Evolutionary conservation across 2,797 vertebrate genomes (phyloP), one percentile per base, ranked within the genome.

Genomic region (Yasuhikotakia modesta): DNA sequence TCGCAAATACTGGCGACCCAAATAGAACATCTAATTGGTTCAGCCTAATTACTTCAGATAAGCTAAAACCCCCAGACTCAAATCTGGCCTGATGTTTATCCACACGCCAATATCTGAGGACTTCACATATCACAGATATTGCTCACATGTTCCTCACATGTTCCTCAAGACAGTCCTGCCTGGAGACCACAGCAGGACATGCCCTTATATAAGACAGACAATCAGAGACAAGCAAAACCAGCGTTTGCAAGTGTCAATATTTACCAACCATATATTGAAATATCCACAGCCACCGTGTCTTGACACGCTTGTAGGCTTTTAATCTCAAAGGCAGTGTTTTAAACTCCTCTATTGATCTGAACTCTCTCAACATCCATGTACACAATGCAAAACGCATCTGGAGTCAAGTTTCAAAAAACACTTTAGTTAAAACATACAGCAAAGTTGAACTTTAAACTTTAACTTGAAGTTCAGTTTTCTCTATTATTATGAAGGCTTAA

Each of bases 31-130:
- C 3, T 78, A 72, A 81, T 78, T 78, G 35, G 61, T 17, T 24
- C 75, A 50, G 45, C 75, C 75, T 77, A 77, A 77, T 77, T 70
- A 77, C 66, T 50, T 10, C 24, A 63, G 66, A 77, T 81, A 46
- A 64, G 43, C 70, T 64, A 77, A 45, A 77, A 32, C 70, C 46
- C 46, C n/a, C 75, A 73, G 75, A 78, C 64, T 73, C 66, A 80
- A 60, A 39, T n/a, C 52, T 39, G 43, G 43, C 27, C 22, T 60
- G 39, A 24, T 60, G 27, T 63, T 60, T 50, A 77, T 77, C 11
- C 43, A 46, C 8, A 57, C 22, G 22, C 22, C 46, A 53, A 12
- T 53, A 61, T 67, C 43, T 52, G 21, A 46, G 64, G 53, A 61
- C 58, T 67, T 50, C 27, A 27, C 27, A 27, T 27, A 27, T 27